Conservation (phyloP, 2,888 invertebrate species). For the Harpagoxenus sublaevis region DNA sequence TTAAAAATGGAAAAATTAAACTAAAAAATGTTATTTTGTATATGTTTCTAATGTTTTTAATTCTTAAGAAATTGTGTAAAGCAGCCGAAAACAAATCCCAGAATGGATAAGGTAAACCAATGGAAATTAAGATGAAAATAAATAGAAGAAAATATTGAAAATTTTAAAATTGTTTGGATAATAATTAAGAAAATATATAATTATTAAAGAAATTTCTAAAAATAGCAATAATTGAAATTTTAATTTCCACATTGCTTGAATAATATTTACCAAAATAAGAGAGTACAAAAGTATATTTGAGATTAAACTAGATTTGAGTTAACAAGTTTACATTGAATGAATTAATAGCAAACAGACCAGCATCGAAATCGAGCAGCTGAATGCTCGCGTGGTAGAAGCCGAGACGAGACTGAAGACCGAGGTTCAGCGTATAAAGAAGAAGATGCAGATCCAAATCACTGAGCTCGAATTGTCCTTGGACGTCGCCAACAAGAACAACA, state of each 20-base stretch:
- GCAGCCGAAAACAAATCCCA: constrained; percentile 30
- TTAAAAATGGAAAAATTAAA: not conserved
- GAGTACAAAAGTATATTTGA: not conserved
- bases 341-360: constrained; percentile 96
- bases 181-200: not conserved
- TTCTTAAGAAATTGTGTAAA: not conserved
- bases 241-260: not conserved
- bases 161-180: not conserved
- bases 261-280: not conserved
- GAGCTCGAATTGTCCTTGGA: constrained; percentile 98
- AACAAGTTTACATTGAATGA: constrained; percentile 49
- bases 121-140: not conserved
- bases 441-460: constrained; percentile 98
- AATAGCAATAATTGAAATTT: not conserved
- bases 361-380: constrained; percentile 99
- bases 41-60: not conserved
- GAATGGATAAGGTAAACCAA: constrained; percentile 29
- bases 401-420: constrained; percentile 98
- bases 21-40: not conserved
- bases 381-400: constrained; percentile 97
- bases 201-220: not conserved
- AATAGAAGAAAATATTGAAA: not conserved
- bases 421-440: constrained; percentile 99
- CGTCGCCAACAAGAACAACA: constrained; percentile 99
- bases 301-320: constrained; percentile 13